Conservation (phyloP, 2,113 vertebrate species). For the Lucifuga dentata region DNA sequence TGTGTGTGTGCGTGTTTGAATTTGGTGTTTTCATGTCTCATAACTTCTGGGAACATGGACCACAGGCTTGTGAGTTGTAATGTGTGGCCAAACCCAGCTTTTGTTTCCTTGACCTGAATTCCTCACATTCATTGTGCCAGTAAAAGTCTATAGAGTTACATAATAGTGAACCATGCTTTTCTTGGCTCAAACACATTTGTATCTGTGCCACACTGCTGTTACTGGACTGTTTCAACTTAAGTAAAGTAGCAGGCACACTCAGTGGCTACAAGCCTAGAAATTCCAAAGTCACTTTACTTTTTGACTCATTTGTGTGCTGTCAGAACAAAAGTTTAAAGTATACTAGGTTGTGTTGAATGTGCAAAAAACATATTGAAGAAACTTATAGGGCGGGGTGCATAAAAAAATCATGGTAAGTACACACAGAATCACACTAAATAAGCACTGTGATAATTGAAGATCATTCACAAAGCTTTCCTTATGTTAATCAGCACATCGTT, state of each 20-base stretch:
- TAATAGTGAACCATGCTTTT: constrained; percentile 60
- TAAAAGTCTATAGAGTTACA: constrained; percentile 71
- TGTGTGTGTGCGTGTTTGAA: constrained; percentile 26
- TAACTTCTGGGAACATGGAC: constrained; percentile 69
- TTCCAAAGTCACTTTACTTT: constrained; percentile 9
- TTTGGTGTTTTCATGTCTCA: constrained; percentile 48
- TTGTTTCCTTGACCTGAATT: constrained; percentile 82
- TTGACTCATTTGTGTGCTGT: neutral
- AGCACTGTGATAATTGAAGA: no score
- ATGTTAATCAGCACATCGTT: no score
- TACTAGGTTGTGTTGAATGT: no score
- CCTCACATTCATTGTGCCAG: constrained; percentile 68
- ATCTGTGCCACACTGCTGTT: constrained; percentile 21
- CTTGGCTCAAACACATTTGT: constrained; percentile 29
- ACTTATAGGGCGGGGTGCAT: no score
- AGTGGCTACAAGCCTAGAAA: neutral
- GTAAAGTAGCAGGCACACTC: constrained; percentile 23
- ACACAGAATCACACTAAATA: no score
- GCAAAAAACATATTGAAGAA: no score
- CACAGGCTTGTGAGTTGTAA: constrained; percentile 57
- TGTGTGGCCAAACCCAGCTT: constrained; percentile 52
- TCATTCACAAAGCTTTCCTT: no score
- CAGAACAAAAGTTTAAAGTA: no score
- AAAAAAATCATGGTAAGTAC: no score
- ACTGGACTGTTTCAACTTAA: constrained; percentile 32